Evolutionary conservation across 2,113 vertebrate species (phyloP).

Genomic region (Corythoichthys haematopterus): DNA sequence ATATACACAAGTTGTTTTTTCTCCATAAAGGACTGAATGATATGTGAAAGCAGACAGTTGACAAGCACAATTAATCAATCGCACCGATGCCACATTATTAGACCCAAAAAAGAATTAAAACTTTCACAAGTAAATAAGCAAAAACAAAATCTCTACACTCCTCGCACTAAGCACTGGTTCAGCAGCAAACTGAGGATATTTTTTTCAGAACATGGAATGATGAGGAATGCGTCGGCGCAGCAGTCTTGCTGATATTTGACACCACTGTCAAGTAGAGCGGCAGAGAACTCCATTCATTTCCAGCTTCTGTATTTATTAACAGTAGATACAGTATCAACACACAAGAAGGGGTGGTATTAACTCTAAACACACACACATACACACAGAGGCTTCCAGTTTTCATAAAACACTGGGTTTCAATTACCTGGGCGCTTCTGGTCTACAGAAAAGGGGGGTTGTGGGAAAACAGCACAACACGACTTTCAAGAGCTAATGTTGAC

Average conservation of each 20-base stretch:
- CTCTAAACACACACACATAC: conserved; percentile 42
- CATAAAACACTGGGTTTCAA: conserved; percentile 56
- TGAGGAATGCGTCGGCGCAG: conserved; percentile 64
- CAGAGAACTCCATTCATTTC: conserved; percentile 57
- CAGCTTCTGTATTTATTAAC: conserved; percentile 66
- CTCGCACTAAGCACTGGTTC: conserved; percentile 46
- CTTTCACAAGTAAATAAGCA: background rate
- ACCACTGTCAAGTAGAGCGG: conserved; percentile 54
- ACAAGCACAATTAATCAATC: background rate
- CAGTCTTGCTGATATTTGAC: conserved; percentile 53
- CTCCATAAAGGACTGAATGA: conserved; percentile 12
- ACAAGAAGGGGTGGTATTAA: conserved; percentile 30
- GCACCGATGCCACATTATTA: background rate
- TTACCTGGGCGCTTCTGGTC: conserved; percentile 45
- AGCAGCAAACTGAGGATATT: conserved; percentile 38
- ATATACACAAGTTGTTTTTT: conserved; percentile 32
- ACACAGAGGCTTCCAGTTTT: conserved; percentile 43
- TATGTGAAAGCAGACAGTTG: conserved; percentile 35
- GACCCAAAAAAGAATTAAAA: background rate
- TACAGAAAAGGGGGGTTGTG: background rate
- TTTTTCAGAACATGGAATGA: conserved; percentile 39
- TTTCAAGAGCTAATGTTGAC: conserved; percentile 66
- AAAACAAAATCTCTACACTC: background rate
- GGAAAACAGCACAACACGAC: conserved; percentile 46
- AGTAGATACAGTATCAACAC: conserved; percentile 58